phyloP scores from a whole-genome alignment of 1,140 invertebrate genomes.

The Brachionus rubens region DNA sequence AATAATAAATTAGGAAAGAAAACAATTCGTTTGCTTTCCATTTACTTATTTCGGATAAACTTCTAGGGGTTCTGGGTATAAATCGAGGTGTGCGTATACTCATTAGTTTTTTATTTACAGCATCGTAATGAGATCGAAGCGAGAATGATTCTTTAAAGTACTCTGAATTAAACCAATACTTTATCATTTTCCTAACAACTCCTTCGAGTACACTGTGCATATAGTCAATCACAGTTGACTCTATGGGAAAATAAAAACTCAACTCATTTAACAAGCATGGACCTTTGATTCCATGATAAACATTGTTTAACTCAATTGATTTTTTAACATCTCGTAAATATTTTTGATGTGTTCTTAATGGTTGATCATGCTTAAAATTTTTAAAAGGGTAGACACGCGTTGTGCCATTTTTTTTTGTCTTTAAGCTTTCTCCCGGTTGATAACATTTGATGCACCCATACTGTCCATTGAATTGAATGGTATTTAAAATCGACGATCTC shows the following conservation, averaged over 20 bases:
- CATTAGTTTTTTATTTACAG: neutral
- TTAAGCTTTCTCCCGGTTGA: neutral
- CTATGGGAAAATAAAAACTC: neutral
- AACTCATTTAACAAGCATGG: neutral
- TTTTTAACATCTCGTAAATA: neutral
- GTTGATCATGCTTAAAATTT: neutral
- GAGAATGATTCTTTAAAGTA: neutral
- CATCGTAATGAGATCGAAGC: neutral
- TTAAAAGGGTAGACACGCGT: neutral
- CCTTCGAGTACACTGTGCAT: neutral
- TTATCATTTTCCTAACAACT: neutral
- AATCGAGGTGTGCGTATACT: neutral
- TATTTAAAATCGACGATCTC: neutral
- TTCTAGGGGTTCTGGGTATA: neutral
- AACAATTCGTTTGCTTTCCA: slow-evolving; percentile 18
- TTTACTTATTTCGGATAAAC: neutral
- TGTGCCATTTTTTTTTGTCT: neutral
- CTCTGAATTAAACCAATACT: neutral
- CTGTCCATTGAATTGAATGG: neutral
- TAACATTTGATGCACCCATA: neutral
- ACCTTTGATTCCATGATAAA: neutral
- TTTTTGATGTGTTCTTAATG: neutral
- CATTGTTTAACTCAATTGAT: neutral
- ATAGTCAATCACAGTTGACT: neutral
- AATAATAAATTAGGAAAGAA: slow-evolving; percentile 1